Base-by-base conservation (phyloP, 2,797 vertebrate genomes). In the Lithobates sylvaticus region DNA sequence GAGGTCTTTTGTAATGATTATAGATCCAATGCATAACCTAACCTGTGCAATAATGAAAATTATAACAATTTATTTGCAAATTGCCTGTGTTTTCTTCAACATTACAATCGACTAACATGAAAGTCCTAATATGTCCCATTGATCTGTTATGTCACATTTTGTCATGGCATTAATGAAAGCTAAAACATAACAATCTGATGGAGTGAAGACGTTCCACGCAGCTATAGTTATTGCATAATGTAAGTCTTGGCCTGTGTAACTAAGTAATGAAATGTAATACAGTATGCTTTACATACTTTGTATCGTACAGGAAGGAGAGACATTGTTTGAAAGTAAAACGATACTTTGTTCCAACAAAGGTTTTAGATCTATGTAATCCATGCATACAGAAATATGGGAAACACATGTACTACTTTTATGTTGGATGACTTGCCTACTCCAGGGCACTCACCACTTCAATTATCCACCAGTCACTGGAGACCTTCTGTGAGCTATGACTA, bases 211-310 rank as follows among this genome's bases (percentile, higher is more conserved):
- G 21, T 23, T n/a, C 21, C 21, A 61, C n/a, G n/a, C 21, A 61
- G 21, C 54, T 58, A 7, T 23, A 58, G 54, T 23, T 58, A 0
- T 23, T 58, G 69, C 39, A n/a, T 70, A 34, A 26, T 54, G 12
- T 69, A 74, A 10, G 84, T 54, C 77, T 39, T 16, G 42, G 34
- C 84, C 84, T 75, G 84, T 58, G 61, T 54, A 75, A 75, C 84
- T 65, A 54, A 85, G 58, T 69, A 85, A 16, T 72, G 71, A 65
- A 73, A 82, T 21, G 6, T 64, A 13, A 83, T 83, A 29, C 29
- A 29, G 29, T 29, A 39, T 50, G 34, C 39, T 23, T 16, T 72
- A 27, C 15, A 47, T 29, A n/a, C 27, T 23, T 29, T 36, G 47
- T 15, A 23, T 26, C 15, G 13, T 50, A 34, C 44, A 23, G 27